phyloP scores from a whole-genome alignment of 2,797 vertebrate genomes.

The Gymnoscopelus microlampas region DNA sequence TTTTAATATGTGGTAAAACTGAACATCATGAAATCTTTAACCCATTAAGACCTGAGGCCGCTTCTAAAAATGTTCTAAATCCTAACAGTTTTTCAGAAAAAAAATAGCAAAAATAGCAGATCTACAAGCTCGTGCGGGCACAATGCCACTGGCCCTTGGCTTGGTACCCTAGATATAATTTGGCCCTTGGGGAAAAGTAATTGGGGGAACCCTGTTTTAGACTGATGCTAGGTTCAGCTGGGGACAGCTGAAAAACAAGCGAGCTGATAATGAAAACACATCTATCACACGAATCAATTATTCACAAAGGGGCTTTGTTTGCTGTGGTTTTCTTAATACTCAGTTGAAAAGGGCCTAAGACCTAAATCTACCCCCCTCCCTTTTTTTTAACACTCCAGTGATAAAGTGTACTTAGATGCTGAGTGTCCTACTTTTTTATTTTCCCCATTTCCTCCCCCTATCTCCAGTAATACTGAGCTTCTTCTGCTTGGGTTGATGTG shows the following conservation, averaged over 20 bases:
- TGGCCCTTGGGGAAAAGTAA: too few species aligned
- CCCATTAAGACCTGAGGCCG: too few species aligned
- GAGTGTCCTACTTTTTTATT: slow-evolving; percentile 36
- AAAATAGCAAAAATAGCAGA: too few species aligned
- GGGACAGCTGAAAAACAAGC: not conserved
- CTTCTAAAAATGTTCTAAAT: too few species aligned
- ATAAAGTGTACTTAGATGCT: slow-evolving; percentile 32
- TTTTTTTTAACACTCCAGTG: slow-evolving; percentile 28
- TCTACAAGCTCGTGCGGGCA: too few species aligned
- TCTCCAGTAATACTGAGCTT: not conserved
- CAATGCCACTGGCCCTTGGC: too few species aligned
- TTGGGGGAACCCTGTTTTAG: too few species aligned
- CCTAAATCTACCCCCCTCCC: slow-evolving; percentile 32
- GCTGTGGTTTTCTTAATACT: not conserved
- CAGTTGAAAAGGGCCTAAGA: not conserved
- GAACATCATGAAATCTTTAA: too few species aligned
- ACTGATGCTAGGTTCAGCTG: too few species aligned
- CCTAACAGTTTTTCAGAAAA: too few species aligned
- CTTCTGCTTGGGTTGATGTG: not conserved
- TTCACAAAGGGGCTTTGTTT: slow-evolving; percentile 63
- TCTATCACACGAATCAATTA: slow-evolving; percentile 47
- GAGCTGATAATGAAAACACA: slow-evolving; percentile 54
- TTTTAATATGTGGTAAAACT: too few species aligned
- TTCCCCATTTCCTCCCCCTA: slow-evolving; percentile 16
- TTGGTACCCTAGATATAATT: too few species aligned